Percentiles rank a stretch among this genome's conserved stretches.
Conservation (phyloP, 2,888 invertebrate genomes). For the Drosophila histrio region DNA sequence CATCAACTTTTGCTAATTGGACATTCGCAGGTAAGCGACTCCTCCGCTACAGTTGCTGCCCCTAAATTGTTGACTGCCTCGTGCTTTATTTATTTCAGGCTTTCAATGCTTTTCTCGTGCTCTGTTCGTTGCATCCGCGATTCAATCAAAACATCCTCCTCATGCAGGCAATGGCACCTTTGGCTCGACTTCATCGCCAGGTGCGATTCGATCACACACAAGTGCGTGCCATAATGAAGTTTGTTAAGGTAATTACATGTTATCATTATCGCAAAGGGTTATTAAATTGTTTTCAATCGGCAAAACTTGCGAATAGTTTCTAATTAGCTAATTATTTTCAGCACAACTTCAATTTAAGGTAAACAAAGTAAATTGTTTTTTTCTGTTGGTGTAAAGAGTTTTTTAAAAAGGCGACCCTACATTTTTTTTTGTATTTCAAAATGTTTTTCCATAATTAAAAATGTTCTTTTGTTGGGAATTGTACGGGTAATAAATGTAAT, state of each 20-base stretch:
- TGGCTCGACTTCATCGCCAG: conserved; percentile 85
- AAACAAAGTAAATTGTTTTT: too few relatives aligned
- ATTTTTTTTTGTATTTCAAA: too few relatives aligned
- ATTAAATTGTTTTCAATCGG: not conserved
- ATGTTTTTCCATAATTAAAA: too few relatives aligned
- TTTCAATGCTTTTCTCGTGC: conserved; percentile 85
- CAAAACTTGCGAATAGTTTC: not conserved
- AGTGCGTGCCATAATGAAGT: conserved; percentile 72
- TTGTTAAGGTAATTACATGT: conserved; percentile 76
- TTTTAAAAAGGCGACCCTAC: too few relatives aligned
- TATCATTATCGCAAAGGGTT: conserved; percentile 2
- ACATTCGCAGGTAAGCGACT: conserved; percentile 87
- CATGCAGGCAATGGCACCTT: conserved; percentile 88
- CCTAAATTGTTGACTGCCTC: not conserved
- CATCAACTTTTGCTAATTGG: conserved; percentile 87
- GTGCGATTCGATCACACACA: conserved; percentile 57
- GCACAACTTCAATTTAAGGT: not conserved
- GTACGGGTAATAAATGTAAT: too few relatives aligned
- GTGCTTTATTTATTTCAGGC: conserved; percentile 82
- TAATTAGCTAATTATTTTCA: not conserved
- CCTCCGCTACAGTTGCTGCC: not conserved
- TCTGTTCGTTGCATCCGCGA: conserved; percentile 87
- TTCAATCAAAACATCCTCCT: conserved; percentile 88
- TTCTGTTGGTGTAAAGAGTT: too few relatives aligned
- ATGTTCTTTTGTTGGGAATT: too few relatives aligned